Conservation (phyloP, 2,797 vertebrate species). For the Anguilla pacifica region DNA sequence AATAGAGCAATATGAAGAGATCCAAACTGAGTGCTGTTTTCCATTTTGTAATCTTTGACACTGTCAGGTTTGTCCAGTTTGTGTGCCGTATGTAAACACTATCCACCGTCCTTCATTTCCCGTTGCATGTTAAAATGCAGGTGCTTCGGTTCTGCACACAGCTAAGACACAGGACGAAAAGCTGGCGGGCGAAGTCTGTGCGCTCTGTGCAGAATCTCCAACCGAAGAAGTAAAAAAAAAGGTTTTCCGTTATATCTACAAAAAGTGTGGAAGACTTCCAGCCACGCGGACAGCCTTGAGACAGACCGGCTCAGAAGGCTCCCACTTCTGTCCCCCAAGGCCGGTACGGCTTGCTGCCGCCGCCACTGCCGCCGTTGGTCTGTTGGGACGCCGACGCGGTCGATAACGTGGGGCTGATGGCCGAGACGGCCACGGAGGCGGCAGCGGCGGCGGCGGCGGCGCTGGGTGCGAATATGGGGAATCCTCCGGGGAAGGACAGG, state of each 20-base stretch:
- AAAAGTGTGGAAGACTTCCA: constrained; percentile 33
- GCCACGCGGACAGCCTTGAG: constrained; percentile 17
- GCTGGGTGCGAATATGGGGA: constrained; percentile 78
- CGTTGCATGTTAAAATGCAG: neutral
- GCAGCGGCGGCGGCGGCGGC: constrained; percentile 68
- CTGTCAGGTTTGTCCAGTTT: constrained; percentile 20
- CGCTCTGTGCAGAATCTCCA: constrained; percentile 9
- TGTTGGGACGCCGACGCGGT: constrained; percentile 66
- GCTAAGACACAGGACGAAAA: neutral
- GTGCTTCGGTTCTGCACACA: neutral
- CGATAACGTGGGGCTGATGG: constrained; percentile 73
- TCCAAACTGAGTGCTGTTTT: neutral
- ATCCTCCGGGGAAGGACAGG: constrained; percentile 75
- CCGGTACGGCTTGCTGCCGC: constrained; percentile 80
- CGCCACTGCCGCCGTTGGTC: constrained; percentile 56
- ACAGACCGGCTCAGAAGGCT: constrained; percentile 74
- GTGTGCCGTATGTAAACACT: constrained; percentile 27
- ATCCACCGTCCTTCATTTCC: constrained; percentile 23
- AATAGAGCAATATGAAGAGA: constrained; percentile 3
- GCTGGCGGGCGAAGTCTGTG: neutral
- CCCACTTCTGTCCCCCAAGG: constrained; percentile 95
- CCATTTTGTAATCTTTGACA: constrained; percentile 18
- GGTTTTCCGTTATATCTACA: constrained; percentile 37
- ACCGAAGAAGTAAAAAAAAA: neutral
- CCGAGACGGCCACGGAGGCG: constrained; percentile 68